Evolutionary conservation across 37 sponge, comb jelly and placozoan species (phyloP).

Genomic region (Halisarca cf. caerulea): DNA sequence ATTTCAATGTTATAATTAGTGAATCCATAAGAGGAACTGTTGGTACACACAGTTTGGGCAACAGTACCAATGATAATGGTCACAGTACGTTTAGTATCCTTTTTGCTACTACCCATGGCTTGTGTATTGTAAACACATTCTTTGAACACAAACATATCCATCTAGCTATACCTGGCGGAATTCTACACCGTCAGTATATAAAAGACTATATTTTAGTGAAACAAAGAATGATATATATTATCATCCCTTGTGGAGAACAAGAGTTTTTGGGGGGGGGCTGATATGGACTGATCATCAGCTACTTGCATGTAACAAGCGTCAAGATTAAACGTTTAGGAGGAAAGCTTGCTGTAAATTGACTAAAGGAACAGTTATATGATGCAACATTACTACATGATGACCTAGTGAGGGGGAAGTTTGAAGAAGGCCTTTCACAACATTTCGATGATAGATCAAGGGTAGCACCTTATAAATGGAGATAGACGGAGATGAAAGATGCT

Average conservation of each 20-base stretch:
- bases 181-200: background rate
- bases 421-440: no score
- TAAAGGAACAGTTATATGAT: no score
- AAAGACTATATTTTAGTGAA: conserved; percentile 8
- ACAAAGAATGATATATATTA: background rate
- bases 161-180: no score
- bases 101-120: background rate
- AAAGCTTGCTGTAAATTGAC: no score
- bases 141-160: conserved; percentile 4
- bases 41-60: background rate
- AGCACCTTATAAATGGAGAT: no score
- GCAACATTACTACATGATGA: no score
- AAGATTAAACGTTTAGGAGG: no score
- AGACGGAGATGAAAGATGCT: no score
- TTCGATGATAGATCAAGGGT: no score
- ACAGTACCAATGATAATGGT: background rate
- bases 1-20: background rate
- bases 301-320: no score
- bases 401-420: no score
- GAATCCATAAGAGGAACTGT: background rate
- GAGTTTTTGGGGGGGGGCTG: background rate
- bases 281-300: conserved; percentile 9
- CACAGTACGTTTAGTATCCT: background rate
- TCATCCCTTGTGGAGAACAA: background rate
- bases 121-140: background rate